Percentiles rank a stretch among this genome's conserved stretches.
phyloP scores from a whole-genome alignment of 2,797 vertebrate species.

The Jordanella pulchra region DNA sequence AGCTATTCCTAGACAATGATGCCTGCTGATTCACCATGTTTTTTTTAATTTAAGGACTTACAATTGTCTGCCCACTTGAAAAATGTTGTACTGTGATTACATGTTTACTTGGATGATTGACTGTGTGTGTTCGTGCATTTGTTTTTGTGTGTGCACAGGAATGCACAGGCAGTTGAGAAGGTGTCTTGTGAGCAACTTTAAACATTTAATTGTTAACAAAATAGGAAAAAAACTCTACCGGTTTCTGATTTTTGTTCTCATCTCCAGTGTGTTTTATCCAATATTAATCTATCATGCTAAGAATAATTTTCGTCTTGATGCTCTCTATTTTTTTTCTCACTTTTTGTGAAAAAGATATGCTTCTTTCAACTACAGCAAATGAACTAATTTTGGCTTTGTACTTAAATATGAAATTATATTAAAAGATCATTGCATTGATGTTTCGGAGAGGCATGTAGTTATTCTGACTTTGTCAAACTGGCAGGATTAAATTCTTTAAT shows the following conservation, averaged over 20 bases:
- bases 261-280: constrained; percentile 32
- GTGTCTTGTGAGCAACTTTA: neutral
- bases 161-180: constrained; percentile 2
- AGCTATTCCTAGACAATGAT: constrained; percentile 15
- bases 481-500: constrained; percentile 42
- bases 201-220: neutral
- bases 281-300: constrained; percentile 34
- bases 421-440: constrained; percentile 34
- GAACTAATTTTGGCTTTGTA: constrained; percentile 3
- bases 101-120: constrained; percentile 24
- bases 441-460: constrained; percentile 30
- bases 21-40: constrained; percentile 35
- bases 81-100: constrained; percentile 34
- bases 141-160: constrained; percentile 8
- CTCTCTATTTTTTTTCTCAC: constrained; percentile 23
- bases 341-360: constrained; percentile 21
- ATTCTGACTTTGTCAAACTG: constrained; percentile 28
- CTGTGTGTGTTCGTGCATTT: constrained; percentile 12
- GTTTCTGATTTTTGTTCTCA: constrained; percentile 20
- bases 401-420: constrained; percentile 16
- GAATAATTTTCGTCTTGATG: constrained; percentile 11
- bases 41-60: constrained; percentile 28
- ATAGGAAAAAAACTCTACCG: constrained; percentile 11
- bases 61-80: constrained; percentile 31
- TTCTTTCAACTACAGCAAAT: constrained; percentile 3